Percentiles rank a stretch among this genome's conserved stretches.
These are phyloP conservation scores for Synergus gifuensis DNA, from an alignment of 2,888 invertebrate genomes.

Conservation along the genomic window DNA sequence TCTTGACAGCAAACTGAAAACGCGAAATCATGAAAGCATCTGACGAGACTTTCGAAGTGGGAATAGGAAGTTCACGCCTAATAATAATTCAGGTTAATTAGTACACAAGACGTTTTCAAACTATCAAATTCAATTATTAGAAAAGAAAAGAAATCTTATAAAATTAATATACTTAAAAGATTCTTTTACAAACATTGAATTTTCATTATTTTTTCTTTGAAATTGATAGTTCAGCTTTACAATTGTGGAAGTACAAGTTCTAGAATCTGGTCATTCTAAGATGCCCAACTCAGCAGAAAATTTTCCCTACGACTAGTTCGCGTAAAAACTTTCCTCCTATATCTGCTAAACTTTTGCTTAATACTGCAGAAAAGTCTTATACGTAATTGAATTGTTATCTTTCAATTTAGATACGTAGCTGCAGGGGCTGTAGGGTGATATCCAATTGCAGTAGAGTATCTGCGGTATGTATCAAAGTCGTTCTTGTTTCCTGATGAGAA, in stretches of 20 bases:
- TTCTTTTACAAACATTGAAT: not conserved
- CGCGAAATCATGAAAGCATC: constrained; percentile 38
- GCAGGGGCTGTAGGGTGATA: not conserved
- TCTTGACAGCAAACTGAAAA: constrained; percentile 44
- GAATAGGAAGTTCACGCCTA: constrained; percentile 33
- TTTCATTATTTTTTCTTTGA: not conserved
- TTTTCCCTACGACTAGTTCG: constrained; percentile 11
- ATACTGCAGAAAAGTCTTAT: constrained; percentile 37
- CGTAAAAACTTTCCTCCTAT: constrained; percentile 16
- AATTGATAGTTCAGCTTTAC: not conserved
- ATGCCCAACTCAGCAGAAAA: constrained; percentile 35
- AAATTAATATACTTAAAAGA: too few relatives aligned
- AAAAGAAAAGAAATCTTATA: not conserved
- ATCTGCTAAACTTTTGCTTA: constrained; percentile 19
- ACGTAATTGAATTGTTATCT: constrained; percentile 40
- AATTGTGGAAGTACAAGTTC: constrained; percentile 7
- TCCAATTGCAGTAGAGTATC: not conserved
- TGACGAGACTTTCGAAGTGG: constrained; percentile 35
- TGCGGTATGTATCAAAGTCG: not conserved
- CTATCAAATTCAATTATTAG: not conserved
- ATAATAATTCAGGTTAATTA: constrained; percentile 48
- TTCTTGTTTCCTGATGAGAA: constrained; percentile 35
- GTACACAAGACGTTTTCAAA: constrained; percentile 35
- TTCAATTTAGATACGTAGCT: constrained; percentile 18
- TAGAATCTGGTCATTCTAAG: constrained; percentile 11